These are phyloP conservation scores for Idaea aversata DNA, from an alignment of 2,888 invertebrate species.

Conservation along the genomic window DNA sequence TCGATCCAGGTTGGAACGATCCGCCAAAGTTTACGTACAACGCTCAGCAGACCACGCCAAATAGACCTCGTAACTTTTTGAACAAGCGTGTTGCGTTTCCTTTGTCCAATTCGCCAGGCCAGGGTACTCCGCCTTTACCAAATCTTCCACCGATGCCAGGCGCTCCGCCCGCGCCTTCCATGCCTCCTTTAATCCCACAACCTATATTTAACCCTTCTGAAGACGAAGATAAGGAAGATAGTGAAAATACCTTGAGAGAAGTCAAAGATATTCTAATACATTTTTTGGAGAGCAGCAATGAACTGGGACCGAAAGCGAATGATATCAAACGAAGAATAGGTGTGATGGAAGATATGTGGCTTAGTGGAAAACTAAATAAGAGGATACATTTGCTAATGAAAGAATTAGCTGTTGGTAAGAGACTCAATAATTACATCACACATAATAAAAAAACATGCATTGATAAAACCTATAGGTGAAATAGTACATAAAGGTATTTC, in stretches of 20 bases:
- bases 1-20: conserved; percentile 81
- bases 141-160: conserved; percentile 54
- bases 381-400: conserved; percentile 71
- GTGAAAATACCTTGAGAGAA: conserved; percentile 52
- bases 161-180: conserved; percentile 28
- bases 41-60: conserved; percentile 57
- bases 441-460: too few species aligned
- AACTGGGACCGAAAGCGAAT: conserved; percentile 65
- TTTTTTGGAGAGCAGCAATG: conserved; percentile 58
- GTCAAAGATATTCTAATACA: conserved; percentile 55
- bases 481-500: too few species aligned
- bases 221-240: conserved; percentile 43
- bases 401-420: conserved; percentile 77
- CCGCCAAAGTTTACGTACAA: conserved; percentile 76
- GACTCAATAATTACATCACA: not conserved
- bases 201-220: conserved; percentile 17
- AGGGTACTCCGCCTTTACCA: conserved; percentile 32
- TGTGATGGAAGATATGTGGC: conserved; percentile 81
- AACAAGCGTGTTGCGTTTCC: conserved; percentile 80
- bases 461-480: too few species aligned
- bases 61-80: conserved; percentile 67
- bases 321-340: conserved; percentile 78
- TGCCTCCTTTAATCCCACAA: conserved; percentile 29
- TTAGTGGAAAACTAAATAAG: conserved; percentile 73
- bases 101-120: conserved; percentile 46